Evolutionary conservation across 2,797 vertebrate species (phyloP).

Genomic region (Eulemur albifrons): DNA sequence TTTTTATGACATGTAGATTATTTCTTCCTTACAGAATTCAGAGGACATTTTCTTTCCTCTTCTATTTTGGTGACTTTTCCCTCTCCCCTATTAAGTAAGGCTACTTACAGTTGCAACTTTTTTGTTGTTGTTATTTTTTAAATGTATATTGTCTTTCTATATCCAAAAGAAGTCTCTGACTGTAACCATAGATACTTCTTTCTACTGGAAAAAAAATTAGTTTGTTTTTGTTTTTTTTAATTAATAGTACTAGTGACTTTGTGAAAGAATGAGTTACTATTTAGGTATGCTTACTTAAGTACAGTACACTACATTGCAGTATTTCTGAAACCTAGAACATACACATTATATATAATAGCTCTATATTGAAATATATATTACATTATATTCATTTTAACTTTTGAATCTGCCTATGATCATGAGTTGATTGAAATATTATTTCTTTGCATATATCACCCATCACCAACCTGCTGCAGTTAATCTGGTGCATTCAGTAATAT

Average conservation of each 20-base stretch:
- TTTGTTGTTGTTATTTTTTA: constrained; percentile 78
- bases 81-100: constrained; percentile 72
- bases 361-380: constrained; percentile 85
- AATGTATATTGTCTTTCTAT: constrained; percentile 85
- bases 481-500: constrained; percentile 82
- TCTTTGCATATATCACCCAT: constrained; percentile 84
- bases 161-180: constrained; percentile 84
- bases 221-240: constrained; percentile 77
- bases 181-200: constrained; percentile 85
- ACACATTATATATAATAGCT: constrained; percentile 86
- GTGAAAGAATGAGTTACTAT: constrained; percentile 86
- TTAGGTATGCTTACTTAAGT: constrained; percentile 87
- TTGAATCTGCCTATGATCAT: constrained; percentile 84
- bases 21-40: constrained; percentile 71
- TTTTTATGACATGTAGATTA: constrained; percentile 69
- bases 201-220: constrained; percentile 82
- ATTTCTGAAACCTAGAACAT: constrained; percentile 88
- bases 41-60: constrained; percentile 75
- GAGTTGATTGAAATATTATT: constrained; percentile 80
- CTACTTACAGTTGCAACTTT: constrained; percentile 78
- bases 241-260: constrained; percentile 86
- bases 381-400: constrained; percentile 87
- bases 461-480: constrained; percentile 82
- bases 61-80: constrained; percentile 76
- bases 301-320: constrained; percentile 87